phyloP scores from a whole-genome alignment of 2,888 invertebrate species.

The Drosophila basisetae region DNA sequence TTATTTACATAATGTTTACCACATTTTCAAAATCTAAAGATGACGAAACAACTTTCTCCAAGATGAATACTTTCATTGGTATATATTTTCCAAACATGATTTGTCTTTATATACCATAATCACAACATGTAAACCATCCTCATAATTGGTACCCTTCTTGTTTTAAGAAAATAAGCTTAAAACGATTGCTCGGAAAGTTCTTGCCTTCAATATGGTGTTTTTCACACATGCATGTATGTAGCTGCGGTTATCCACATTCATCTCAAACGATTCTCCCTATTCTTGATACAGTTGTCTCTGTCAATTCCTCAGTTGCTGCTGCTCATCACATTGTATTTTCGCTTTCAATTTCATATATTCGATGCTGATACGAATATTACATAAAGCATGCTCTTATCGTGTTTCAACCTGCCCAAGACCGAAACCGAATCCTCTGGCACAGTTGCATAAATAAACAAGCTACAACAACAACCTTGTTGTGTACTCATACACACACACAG shows the following conservation, averaged over 20 bases:
- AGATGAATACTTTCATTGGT: not conserved
- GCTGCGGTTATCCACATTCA: not conserved
- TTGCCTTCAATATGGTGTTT: not conserved
- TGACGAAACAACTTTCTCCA: not conserved
- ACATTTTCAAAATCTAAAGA: not conserved
- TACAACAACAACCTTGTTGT: slow-evolving; percentile 22
- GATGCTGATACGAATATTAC: slow-evolving; percentile 50
- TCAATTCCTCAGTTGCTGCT: slow-evolving; percentile 34
- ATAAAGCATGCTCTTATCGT: slow-evolving; percentile 59
- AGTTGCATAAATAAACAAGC: slow-evolving; percentile 73
- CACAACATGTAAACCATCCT: not conserved
- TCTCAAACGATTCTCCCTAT: not conserved
- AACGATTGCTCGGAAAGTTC: not conserved
- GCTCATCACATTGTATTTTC: slow-evolving; percentile 32
- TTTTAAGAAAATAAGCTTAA: not conserved
- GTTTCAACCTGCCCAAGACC: slow-evolving; percentile 31
- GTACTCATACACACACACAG: slow-evolving; percentile 17
- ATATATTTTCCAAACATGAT: not conserved
- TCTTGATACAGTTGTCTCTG: slow-evolving; percentile 12
- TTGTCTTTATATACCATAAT: not conserved
- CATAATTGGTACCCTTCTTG: not conserved
- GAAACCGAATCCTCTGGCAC: slow-evolving; percentile 57
- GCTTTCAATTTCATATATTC: slow-evolving; percentile 48
- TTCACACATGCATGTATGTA: not conserved
- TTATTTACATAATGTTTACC: not conserved